phyloP scores from a whole-genome alignment of 2,888 invertebrate species.

The Drosophila ezoana region DNA sequence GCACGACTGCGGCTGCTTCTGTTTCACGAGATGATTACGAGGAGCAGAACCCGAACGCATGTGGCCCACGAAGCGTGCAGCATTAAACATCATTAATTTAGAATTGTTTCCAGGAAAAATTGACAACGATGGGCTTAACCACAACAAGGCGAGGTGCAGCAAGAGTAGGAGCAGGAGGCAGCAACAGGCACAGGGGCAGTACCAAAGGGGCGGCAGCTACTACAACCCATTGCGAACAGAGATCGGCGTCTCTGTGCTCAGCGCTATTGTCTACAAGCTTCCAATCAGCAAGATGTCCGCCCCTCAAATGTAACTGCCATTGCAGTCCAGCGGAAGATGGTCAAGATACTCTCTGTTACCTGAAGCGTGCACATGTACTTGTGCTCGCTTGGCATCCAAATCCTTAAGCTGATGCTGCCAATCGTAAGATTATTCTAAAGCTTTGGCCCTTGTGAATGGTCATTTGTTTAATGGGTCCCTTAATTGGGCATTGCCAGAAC shows the following conservation, averaged over 20 bases:
- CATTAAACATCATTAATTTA: conserved; percentile 69
- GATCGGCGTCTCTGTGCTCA: conserved; percentile 15
- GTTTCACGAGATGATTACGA: conserved; percentile 41
- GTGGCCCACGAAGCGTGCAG: conserved; percentile 65
- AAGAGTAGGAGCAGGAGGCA: background rate
- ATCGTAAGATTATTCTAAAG: conserved; percentile 48
- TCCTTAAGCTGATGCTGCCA: conserved; percentile 46
- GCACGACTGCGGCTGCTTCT: conserved; percentile 46
- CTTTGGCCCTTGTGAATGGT: conserved; percentile 62
- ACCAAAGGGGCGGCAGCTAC: conserved; percentile 9
- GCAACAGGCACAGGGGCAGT: background rate
- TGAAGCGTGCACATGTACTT: background rate
- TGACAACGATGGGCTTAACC: conserved; percentile 61
- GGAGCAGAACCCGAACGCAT: conserved; percentile 39
- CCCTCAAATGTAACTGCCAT: conserved; percentile 43
- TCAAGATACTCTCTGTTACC: conserved; percentile 2
- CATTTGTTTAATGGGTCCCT: conserved; percentile 67
- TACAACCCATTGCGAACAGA: background rate
- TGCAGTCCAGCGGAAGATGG: conserved; percentile 13
- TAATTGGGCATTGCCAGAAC: conserved; percentile 59
- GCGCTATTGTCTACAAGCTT: conserved; percentile 57
- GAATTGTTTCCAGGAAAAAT: conserved; percentile 66
- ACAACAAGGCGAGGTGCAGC: conserved; percentile 33
- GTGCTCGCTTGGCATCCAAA: conserved; percentile 10
- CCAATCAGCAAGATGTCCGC: conserved; percentile 60